Conservation (phyloP, 2,888 invertebrate species). For the Lacanobia oleracea region DNA sequence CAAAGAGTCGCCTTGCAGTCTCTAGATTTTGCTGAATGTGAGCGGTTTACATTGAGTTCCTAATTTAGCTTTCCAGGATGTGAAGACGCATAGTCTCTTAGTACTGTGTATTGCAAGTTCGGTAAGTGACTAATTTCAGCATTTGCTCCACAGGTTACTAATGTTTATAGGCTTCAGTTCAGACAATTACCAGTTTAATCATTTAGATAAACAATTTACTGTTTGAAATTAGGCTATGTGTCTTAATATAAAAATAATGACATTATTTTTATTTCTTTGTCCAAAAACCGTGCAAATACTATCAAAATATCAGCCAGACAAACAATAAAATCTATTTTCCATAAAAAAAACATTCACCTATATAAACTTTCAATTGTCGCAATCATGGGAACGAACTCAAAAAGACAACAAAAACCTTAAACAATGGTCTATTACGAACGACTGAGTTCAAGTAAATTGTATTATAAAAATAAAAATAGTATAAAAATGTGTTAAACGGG, state of each 20-base stretch:
- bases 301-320: neutral
- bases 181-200: neutral
- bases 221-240: no score
- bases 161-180: neutral
- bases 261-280: no score
- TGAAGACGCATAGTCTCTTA: neutral
- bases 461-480: slow-evolving; percentile 67
- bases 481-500: slow-evolving; percentile 73
- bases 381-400: slow-evolving; percentile 58
- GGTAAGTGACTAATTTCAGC: neutral
- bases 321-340: slow-evolving; percentile 29
- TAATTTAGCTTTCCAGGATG: neutral
- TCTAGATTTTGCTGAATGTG: slow-evolving; percentile 26
- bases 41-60: slow-evolving; percentile 12
- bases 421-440: slow-evolving; percentile 63
- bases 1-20: slow-evolving; percentile 18
- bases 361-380: slow-evolving; percentile 35
- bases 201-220: no score
- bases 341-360: slow-evolving; percentile 39
- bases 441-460: slow-evolving; percentile 64
- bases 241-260: no score
- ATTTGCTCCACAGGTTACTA: neutral
- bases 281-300: neutral
- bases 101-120: neutral
- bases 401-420: slow-evolving; percentile 47